Base-by-base conservation (phyloP, 2,888 invertebrate genomes). In the Keiferia lycopersicella region DNA sequence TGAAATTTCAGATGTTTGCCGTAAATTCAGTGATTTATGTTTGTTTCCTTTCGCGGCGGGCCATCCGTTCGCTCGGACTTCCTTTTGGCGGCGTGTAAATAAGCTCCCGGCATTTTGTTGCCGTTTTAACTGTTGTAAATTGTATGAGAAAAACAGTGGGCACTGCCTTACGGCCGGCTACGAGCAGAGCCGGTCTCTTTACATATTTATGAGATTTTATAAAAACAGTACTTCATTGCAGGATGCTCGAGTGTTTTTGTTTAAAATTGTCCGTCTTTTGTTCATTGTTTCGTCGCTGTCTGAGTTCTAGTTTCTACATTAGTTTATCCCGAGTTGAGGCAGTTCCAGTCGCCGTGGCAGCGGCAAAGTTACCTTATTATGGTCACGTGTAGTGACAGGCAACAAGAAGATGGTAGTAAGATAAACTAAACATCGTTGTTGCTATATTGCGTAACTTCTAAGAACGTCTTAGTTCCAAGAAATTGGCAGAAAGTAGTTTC, bases 21-120 rank as follows among this genome's bases (percentile, higher is more conserved):
- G 83, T 84, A 80, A 84, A 85, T 83, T 84, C 77, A 73, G 82
- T 86, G 87, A 90, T 89, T 90, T 87, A 89, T 82, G 82, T 83
- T 78, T 74, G 83, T 82, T 85, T 85, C 83, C 82, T 78, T 79
- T 75, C 78, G 75, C 76, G 77, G 79, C 81, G 78, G 76, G 78
- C 82, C 81, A 81, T 83, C 83, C 83, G 83, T 78, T 81, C 75
- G 79, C 74, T 81, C 78, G 83, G 80, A 86, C 84, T 89, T 88
- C 87, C 84, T 85, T 84, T 83, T 71, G 77, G 76, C 73, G 82
- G 79, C 79, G 83, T 84, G 87, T 86, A 87, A 87, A 88, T 88
- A 88, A 84, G 81, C 80, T 79, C 75, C 79, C 75, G 78, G 78
- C 77, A 77, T 84, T 87, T 83, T 82, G 87, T 86, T 82, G 81